Base-by-base conservation (phyloP, 2,888 invertebrate species). In the Tetranychus truncatus region DNA sequence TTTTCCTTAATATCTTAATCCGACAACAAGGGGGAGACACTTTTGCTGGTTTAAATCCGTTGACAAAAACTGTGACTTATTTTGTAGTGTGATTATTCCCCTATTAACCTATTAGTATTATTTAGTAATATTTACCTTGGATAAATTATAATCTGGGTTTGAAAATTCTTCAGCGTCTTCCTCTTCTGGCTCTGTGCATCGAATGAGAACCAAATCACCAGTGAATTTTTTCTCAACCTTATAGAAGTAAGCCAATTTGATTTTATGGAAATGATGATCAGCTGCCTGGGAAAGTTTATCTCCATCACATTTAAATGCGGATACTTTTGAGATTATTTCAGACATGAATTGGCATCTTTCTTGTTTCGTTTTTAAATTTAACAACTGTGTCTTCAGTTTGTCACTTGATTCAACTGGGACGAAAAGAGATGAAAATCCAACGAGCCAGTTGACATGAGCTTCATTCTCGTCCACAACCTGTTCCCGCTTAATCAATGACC, bases 191-290 rank as follows among this genome's bases (percentile, higher is more conserved):
- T 69, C 69, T 5, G 69, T 24, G 21, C 69, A 72, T n/a, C 72
- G 72, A 11, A 72, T 72, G 15, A 72, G 44, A 24, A 20, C 34
- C 72, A 72, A n/a, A 34, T 72, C 72, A 8, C 72, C 72, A 18
- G 45, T 44, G 45, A 72, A 72, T 1, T 72, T 72, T 34, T 44
- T 46, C 45, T 44, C 45, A 4, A 45, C 34, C 18, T 72, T 72
- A 20, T 72, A 72, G 20, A 45, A 45, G 20, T 46, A 72, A 45
- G 46, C 20, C n/a, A 72, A 72, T 72, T 72, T 72, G 4, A 72
- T 46, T 72, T 72, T 72, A 44, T 72, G 45, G 20, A 20, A 44
- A 72, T 72, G 45, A 24, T 15, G 4, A 11, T 72, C 46, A 6
- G 72, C 72, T n/a, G 72, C 69, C 11, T 20, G 21, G 69, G 69